Evolutionary conservation across 2,797 vertebrate genomes (phyloP).

Genomic region (Steatocranus sp.): DNA sequence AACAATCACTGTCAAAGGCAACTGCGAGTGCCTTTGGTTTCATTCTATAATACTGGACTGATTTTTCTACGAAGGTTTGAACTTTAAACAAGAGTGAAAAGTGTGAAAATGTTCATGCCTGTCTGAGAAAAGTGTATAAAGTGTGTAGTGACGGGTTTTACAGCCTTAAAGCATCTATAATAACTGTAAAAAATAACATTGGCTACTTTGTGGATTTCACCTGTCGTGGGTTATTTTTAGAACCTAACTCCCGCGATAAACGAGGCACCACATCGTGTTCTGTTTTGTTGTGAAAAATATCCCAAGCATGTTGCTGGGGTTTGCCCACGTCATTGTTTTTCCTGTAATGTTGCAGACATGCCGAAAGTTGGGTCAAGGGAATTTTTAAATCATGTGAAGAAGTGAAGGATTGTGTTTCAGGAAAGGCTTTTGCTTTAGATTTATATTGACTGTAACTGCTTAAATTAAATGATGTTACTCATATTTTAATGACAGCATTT

Average conservation of each 20-base stretch:
- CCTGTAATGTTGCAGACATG: neutral
- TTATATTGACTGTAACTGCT: neutral
- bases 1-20: fast-evolving
- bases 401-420: neutral
- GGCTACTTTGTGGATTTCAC: neutral
- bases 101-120: neutral
- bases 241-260: neutral
- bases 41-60: neutral
- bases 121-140: neutral
- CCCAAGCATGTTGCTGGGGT: neutral
- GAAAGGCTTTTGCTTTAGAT: fast-evolving
- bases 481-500: neutral
- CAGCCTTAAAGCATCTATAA: neutral
- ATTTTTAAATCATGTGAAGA: neutral
- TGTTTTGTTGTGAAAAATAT: neutral
- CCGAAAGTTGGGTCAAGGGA: fast-evolving
- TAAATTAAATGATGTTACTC: fast-evolving
- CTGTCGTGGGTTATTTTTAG: neutral
- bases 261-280: fast-evolving
- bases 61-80: neutral
- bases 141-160: neutral
- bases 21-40: neutral
- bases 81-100: neutral
- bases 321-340: fast-evolving
- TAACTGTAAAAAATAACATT: neutral